Evolutionary conservation across 2,888 invertebrate genomes (phyloP), one percentile per base, ranked within the genome.

Genomic region (Oeneis ivallda): DNA sequence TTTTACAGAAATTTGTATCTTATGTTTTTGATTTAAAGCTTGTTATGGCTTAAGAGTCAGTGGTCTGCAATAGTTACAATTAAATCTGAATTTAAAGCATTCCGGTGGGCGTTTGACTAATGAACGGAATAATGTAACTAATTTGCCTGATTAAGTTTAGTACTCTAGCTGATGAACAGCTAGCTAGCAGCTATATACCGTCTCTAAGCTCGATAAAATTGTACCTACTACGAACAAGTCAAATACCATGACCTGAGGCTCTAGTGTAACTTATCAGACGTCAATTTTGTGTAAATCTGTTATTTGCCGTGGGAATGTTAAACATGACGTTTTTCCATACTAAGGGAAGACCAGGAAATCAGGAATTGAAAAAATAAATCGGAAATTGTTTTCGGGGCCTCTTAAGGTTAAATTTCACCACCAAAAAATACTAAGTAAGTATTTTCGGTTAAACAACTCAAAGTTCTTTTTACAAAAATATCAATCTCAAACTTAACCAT

Each of bases 101-200:
- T 64, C 62, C 60, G 43, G 52, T 62, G 62, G 66, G 65, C 64
- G 69, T 71, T 70, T 70, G 69, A 69, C 58, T 72, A 71, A 72
- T 72, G 62, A 71, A 69, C 66, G 69, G 64, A 67, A 69, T 68
- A 68, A 72, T 69, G 67, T 68, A 69, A 67, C 68, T 71, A 71
- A 72, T 71, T 61, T 68, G 65, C 47, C 58, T 71, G 65, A 69
- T 72, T 69, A 69, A 66, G 56, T 65, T 67, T 68, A 65, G 43
- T 59, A 61, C 59, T 61, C 62, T 63, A 64, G 17, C 19, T 68
- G 62, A 67, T 58, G 62, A 62, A 57, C 52, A 64, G 26, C n/a
- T n/a, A n/a, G n/a, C n/a, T n/a, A n/a, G n/a, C 19, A 39, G 32
- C 1, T 34, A 8, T 60, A 15, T 60, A 15, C 53, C 15, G 17